Percentiles rank a stretch among this genome's conserved stretches.
These are phyloP conservation scores for Empis livida DNA, from an alignment of 2,888 invertebrate species.

Conservation along the genomic window DNA sequence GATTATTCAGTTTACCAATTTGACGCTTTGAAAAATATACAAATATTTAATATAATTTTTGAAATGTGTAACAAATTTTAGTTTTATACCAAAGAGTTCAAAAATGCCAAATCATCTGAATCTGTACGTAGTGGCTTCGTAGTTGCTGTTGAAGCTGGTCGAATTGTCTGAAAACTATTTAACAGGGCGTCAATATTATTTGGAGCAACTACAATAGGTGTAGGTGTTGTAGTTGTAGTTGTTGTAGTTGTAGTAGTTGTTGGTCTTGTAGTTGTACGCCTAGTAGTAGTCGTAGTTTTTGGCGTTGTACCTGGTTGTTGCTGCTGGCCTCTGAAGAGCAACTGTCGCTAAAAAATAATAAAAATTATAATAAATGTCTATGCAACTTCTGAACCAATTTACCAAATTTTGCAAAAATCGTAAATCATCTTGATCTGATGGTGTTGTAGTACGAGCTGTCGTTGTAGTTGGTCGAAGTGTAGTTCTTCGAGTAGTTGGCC, in stretches of 20 bases:
- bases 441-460: conserved; percentile 28
- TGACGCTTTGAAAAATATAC: conserved; percentile 11
- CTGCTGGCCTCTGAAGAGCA: conserved; percentile 1
- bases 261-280: not conserved
- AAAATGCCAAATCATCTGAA: conserved; percentile 44
- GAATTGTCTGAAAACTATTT: conserved; percentile 9
- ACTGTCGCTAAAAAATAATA: not conserved
- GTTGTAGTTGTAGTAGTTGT: conserved; percentile 12
- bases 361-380: not conserved
- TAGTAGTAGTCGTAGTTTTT: not conserved
- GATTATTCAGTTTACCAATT: conserved; percentile 9
- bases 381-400: conserved; percentile 8
- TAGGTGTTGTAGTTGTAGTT: conserved; percentile 18
- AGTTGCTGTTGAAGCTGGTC: conserved; percentile 19
- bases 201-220: conserved; percentile 17
- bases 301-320: conserved; percentile 6
- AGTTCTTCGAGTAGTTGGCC: conserved; percentile 3
- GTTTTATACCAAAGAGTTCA: conserved; percentile 43
- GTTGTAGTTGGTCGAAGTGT: conserved; percentile 20
- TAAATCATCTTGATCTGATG: conserved; percentile 42
- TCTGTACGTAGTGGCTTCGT: conserved; percentile 40
- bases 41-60: not conserved
- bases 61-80: not conserved
- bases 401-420: conserved; percentile 47
- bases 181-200: conserved; percentile 21